Conservation (phyloP, 2,797 vertebrate species). For the Pagetopsis macropterus region DNA sequence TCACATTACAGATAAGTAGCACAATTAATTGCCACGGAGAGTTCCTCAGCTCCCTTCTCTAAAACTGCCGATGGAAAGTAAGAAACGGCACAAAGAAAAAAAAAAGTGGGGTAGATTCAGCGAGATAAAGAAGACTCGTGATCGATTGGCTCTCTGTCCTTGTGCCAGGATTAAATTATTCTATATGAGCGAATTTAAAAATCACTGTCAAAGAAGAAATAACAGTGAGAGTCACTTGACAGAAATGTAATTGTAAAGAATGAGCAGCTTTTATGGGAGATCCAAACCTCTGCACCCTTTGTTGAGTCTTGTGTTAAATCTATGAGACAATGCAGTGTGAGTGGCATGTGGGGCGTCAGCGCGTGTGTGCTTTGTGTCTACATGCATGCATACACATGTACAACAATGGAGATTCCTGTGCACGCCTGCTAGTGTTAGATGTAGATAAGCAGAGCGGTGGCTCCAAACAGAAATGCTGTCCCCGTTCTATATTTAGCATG, state of each 20-base stretch:
- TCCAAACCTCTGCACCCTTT: constrained; percentile 24
- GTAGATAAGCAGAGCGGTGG: constrained; percentile 73
- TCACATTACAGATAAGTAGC: constrained; percentile 79
- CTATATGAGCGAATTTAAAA: constrained; percentile 70
- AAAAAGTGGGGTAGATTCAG: constrained; percentile 22
- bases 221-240: constrained; percentile 75
- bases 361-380: constrained; percentile 4
- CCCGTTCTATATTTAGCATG: constrained; percentile 84
- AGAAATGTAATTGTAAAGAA: constrained; percentile 72
- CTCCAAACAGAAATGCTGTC: constrained; percentile 78
- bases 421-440: constrained; percentile 62
- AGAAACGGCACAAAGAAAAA: constrained; percentile 68
- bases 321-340: constrained; percentile 15
- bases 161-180: constrained; percentile 62
- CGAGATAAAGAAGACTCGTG: constrained; percentile 65
- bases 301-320: not conserved
- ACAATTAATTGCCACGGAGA: constrained; percentile 75
- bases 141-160: constrained; percentile 71
- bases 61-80: constrained; percentile 49
- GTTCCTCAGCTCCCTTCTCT: constrained; percentile 39
- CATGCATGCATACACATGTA: constrained; percentile 17
- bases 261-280: constrained; percentile 50
- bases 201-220: constrained; percentile 75
- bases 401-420: constrained; percentile 36
- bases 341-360: constrained; percentile 1